A percentile compares a stretch with the other conserved stretches of the same genome.
phyloP scores from a whole-genome alignment of 2,797 vertebrate species.

The Australoheros facetus region DNA sequence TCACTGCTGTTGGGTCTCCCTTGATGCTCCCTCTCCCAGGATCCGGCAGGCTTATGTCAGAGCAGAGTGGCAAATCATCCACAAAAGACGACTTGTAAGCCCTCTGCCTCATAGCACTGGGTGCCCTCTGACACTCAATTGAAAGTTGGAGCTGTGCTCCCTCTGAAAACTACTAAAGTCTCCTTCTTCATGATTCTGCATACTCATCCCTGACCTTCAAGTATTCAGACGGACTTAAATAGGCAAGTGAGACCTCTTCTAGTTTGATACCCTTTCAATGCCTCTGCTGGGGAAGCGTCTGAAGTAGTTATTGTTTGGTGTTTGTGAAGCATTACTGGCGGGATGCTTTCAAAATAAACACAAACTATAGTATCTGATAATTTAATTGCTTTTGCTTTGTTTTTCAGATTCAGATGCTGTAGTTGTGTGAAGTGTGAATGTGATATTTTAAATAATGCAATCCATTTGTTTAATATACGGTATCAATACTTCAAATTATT shows the following conservation, averaged over 20 bases:
- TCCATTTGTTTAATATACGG: not conserved
- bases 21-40: slow-evolving; percentile 50
- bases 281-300: not conserved
- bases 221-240: slow-evolving; percentile 70
- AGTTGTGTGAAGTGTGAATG: too few relatives aligned
- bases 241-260: slow-evolving; percentile 37
- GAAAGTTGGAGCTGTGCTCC: slow-evolving; percentile 74
- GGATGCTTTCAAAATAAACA: slow-evolving; percentile 8
- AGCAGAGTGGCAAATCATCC: slow-evolving; percentile 65
- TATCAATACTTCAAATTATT: not conserved
- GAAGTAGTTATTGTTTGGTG: slow-evolving; percentile 18
- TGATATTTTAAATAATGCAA: too few relatives aligned
- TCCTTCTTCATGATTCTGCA: slow-evolving; percentile 57
- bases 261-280: slow-evolving; percentile 53
- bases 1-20: slow-evolving; percentile 41
- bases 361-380: not conserved
- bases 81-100: slow-evolving; percentile 75
- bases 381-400: too few relatives aligned
- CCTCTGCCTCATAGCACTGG: slow-evolving; percentile 52
- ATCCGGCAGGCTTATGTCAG: slow-evolving; percentile 46
- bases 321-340: slow-evolving; percentile 24
- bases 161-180: slow-evolving; percentile 71
- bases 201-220: slow-evolving; percentile 45
- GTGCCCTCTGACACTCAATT: slow-evolving; percentile 69
- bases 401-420: too few relatives aligned